Evolutionary conservation across 1,140 invertebrate species (phyloP), one percentile per base, ranked within the genome.

Genomic region (Drosophila lowei): DNA sequence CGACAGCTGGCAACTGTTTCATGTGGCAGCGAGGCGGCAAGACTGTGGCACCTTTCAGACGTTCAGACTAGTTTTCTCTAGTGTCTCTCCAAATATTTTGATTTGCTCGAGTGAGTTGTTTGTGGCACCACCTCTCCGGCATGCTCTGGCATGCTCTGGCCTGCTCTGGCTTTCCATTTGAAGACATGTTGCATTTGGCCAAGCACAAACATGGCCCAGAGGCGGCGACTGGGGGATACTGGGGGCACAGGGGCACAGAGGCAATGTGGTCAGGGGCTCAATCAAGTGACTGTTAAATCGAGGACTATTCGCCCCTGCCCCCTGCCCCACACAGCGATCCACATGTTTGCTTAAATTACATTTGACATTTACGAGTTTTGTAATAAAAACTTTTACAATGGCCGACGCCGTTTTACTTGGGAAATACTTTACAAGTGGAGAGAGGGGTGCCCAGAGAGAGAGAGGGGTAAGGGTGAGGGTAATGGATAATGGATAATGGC

Each of bases 321-420:
- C 28, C 28, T 3, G 6, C 6, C 28, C 8, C 30, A 25, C 30
- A 9, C 30, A 30, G 7, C 34, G 34, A 38, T 38, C 61, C 73
- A 73, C 73, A 79, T 61, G 68, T 86, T 71, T 63, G 63, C 70
- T 79, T 90, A 90, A 90, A 90, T 90, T 90, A 90, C 81, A 88
- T 86, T 79, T 77, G 86, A 90, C 86, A 90, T 90, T 90, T 90
- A 90, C 88, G 86, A 90, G 68, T 71, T 38, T 68, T 38, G 75
- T 66, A 79, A 90, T 90, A 90, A 90, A 90, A 90, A 83, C 74
- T 81, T 89, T 85, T 85, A 89, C 86, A 85, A 89, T 90, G 73
- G 70, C 83, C 83, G 81, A 83, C 83, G 83, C 83, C 80, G 86
- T 81, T 85, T 89, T 89, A 63, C 77, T 86, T 62, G 73, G 77